phyloP scores from a whole-genome alignment of 1,140 invertebrate species.

The Charaxes varanes region DNA sequence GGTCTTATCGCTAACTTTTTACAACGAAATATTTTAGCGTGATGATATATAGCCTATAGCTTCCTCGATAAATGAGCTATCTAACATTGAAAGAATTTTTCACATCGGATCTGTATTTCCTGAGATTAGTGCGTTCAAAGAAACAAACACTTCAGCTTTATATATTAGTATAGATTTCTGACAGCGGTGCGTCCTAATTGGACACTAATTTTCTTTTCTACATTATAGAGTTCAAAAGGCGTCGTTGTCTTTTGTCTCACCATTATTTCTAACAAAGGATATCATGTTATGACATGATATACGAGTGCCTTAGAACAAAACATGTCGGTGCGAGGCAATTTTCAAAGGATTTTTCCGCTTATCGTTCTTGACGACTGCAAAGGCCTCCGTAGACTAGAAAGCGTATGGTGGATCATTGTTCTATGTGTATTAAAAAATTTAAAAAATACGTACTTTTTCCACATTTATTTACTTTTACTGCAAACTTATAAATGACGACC shows the following conservation, averaged over 20 bases:
- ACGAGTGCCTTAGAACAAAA: conserved; percentile 10
- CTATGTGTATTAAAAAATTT: conserved; percentile 10
- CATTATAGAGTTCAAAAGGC: too few relatives aligned
- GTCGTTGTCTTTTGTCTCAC: conserved; percentile 6
- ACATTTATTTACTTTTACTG: not conserved
- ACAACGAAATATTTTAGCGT: too few relatives aligned
- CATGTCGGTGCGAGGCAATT: conserved; percentile 10
- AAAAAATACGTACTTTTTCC: not conserved
- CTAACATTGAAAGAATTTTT: too few relatives aligned
- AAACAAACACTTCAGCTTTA: too few relatives aligned
- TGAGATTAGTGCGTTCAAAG: too few relatives aligned
- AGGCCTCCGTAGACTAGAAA: conserved; percentile 11
- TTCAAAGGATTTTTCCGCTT: conserved; percentile 54
- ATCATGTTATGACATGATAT: conserved; percentile 5
- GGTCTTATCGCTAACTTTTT: too few relatives aligned
- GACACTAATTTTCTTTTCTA: too few relatives aligned
- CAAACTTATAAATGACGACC: conserved; percentile 3
- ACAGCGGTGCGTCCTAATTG: too few relatives aligned
- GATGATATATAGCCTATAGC: too few relatives aligned
- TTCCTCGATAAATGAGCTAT: too few relatives aligned
- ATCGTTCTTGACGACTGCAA: conserved; percentile 50
- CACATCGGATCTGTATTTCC: too few relatives aligned
- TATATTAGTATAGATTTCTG: too few relatives aligned
- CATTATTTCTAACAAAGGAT: conserved; percentile 2
- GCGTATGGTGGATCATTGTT: conserved; percentile 20